Conservation (phyloP, 2,888 invertebrate genomes). For the Folsomia manolachei region DNA sequence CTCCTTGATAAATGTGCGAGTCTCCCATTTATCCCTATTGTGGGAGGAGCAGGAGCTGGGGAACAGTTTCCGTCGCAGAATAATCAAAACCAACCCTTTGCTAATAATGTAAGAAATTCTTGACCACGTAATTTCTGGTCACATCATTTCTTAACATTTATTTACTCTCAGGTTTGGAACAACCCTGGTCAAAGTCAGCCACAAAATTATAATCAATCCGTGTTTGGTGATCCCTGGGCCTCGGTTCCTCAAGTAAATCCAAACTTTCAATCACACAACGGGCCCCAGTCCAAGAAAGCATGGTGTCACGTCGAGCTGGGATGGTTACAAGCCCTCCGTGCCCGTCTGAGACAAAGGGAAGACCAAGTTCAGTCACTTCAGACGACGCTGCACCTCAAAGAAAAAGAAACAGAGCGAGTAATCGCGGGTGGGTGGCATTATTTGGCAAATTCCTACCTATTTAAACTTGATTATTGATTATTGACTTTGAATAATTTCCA, state of each 20-base stretch:
- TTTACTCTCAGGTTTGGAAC: neutral
- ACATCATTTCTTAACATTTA: too few relatives aligned
- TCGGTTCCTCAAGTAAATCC: slow-evolving; percentile 4
- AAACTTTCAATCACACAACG: too few relatives aligned
- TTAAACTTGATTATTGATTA: slow-evolving; percentile 1
- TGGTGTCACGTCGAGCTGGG: slow-evolving; percentile 51
- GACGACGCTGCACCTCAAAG: slow-evolving; percentile 63
- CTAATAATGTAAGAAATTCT: neutral
- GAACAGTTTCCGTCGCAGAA: neutral
- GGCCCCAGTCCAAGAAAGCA: slow-evolving; percentile 37
- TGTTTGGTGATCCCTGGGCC: slow-evolving; percentile 26
- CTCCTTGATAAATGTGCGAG: slow-evolving; percentile 38
- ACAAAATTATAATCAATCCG: neutral
- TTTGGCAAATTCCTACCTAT: slow-evolving; percentile 21
- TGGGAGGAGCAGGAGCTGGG: neutral
- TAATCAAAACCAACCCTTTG: neutral
- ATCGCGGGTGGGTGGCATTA: slow-evolving; percentile 58
- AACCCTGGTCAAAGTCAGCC: neutral
- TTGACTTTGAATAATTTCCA: too few relatives aligned
- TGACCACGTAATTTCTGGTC: too few relatives aligned
- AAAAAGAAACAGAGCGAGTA: slow-evolving; percentile 62
- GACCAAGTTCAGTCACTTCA: slow-evolving; percentile 64
- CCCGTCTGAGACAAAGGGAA: slow-evolving; percentile 59
- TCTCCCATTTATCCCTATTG: slow-evolving; percentile 42
- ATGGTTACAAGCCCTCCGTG: slow-evolving; percentile 51